Base-by-base conservation (phyloP, 2,113 vertebrate species). In the Henicopernis longicauda region DNA sequence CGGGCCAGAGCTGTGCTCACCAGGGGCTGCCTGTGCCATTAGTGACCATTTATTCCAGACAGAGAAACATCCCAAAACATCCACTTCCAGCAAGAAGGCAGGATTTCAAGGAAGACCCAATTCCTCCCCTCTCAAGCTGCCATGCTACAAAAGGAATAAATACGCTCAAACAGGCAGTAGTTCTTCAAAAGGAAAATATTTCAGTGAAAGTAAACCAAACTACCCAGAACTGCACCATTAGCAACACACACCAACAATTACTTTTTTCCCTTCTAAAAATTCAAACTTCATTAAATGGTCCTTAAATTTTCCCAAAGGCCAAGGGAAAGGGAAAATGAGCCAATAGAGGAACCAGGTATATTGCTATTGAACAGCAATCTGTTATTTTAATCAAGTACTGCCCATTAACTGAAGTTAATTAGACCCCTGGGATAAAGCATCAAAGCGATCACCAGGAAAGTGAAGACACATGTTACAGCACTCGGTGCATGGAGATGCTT, bases 401-500 rank as follows among this genome's bases (percentile, higher is more conserved):
- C 34, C 70, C 67, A 29, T 58, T 74, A 87, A 71, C 26, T 66
- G 44, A 71, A 80, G 57, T 58, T 73, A 62, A 88, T 83, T 79
- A 88, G 42, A 91, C 45, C 57, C 32, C 23, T 32, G 66, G 69
- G 72, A 84, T 55, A 76, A 79, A 69, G 47, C 74, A 85, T 52
- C 38, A 2, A 77, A 65, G 74, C 6, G 19, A 20, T 40, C 17
- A 54, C 52, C 52, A 54, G 52, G 26, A 54, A 54, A 54, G 26
- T 57, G 71, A 59, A 72, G 88, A 55, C 54, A 44, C 0, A 2
- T 0, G 0, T 47, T 22, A 38, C 27, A 89, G 84, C 36, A 72
- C 36, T 19, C 2, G 3, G 63, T 23, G 49, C 76, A 81, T 0
- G 0, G 47, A 67, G n/a, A 63, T 13, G 4, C 27, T 18, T 17